Evolutionary conservation across 2,888 invertebrate species (phyloP).

Genomic region (Neoitamus cyanurus): DNA sequence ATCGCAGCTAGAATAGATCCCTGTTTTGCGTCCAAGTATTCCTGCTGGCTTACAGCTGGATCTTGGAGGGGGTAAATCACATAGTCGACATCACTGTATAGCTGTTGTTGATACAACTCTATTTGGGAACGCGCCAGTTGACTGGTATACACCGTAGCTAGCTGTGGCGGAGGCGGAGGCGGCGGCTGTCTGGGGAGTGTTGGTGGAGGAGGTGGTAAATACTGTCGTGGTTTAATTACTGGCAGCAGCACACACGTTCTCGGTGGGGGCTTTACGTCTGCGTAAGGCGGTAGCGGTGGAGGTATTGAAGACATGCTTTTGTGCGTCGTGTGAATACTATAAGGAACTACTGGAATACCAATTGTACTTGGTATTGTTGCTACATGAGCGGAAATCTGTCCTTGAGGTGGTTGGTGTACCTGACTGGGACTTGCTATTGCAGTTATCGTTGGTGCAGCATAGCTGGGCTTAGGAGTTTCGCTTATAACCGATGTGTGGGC

Average conservation of each 20-base stretch:
- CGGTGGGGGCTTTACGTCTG: constrained; percentile 67
- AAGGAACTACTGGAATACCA: constrained; percentile 67
- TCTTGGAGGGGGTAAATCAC: constrained; percentile 92
- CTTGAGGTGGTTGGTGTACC: constrained; percentile 54
- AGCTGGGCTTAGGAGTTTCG: constrained; percentile 72
- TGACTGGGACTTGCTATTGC: constrained; percentile 3
- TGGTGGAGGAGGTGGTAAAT: constrained; percentile 76
- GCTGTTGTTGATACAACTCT: constrained; percentile 87
- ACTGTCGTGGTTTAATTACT: constrained; percentile 73
- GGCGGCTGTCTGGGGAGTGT: constrained; percentile 71
- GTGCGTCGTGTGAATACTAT: constrained; percentile 72
- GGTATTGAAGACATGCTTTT: constrained; percentile 71
- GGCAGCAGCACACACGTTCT: constrained; percentile 71
- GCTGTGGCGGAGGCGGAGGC: constrained; percentile 74
- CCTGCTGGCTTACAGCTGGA: constrained; percentile 89
- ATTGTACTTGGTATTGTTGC: constrained; percentile 61
- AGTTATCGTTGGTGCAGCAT: constrained; percentile 67
- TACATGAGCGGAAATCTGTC: constrained; percentile 64
- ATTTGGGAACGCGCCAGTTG: constrained; percentile 81
- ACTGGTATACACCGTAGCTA: constrained; percentile 78
- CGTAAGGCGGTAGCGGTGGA: constrained; percentile 67
- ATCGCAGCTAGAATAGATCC: constrained; percentile 73
- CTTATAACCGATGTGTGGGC: constrained; percentile 79
- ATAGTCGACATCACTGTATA: constrained; percentile 91
- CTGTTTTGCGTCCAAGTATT: constrained; percentile 89